A percentile compares a stretch with the other conserved stretches of the same genome.
These are phyloP conservation scores for Bursaphelenchus mucronatus DNA, from an alignment of 1,140 invertebrate genomes.

Conservation along the genomic window DNA sequence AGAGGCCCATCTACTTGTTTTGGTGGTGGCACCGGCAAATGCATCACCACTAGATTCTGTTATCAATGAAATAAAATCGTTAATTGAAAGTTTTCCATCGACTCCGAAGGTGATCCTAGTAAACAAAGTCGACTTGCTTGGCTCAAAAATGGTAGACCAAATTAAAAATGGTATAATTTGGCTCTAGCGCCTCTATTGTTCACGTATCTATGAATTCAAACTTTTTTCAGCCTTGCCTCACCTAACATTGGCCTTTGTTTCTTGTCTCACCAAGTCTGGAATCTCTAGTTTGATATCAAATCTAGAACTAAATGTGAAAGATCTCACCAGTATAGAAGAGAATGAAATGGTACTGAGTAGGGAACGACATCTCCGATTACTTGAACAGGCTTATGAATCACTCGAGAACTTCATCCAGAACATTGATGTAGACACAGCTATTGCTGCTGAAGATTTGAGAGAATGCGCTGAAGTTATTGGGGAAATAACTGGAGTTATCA, in stretches of 20 bases:
- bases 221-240: conserved; percentile 5
- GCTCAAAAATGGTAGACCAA: neutral
- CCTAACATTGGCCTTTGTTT: neutral
- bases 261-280: no score
- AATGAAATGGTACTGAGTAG: conserved; percentile 35
- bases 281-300: no score
- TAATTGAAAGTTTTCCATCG: neutral
- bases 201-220: conserved; percentile 25
- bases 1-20: conserved; percentile 47
- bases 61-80: conserved; percentile 17
- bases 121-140: conserved; percentile 45
- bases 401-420: conserved; percentile 27
- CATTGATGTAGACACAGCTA: conserved; percentile 36
- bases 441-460: conserved; percentile 45
- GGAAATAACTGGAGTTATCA: conserved; percentile 48
- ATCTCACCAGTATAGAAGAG: conserved; percentile 6
- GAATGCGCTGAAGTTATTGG: conserved; percentile 35
- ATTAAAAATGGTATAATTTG: conserved; percentile 4
- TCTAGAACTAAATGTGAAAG: neutral
- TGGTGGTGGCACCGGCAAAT: conserved; percentile 38
- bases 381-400: conserved; percentile 38
- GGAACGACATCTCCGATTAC: conserved; percentile 40
- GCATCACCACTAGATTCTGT: conserved; percentile 5
- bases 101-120: conserved; percentile 33
- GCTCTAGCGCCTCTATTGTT: conserved; percentile 11